Base-by-base conservation (phyloP, 2,797 vertebrate species). In the Ibycter americanus region DNA sequence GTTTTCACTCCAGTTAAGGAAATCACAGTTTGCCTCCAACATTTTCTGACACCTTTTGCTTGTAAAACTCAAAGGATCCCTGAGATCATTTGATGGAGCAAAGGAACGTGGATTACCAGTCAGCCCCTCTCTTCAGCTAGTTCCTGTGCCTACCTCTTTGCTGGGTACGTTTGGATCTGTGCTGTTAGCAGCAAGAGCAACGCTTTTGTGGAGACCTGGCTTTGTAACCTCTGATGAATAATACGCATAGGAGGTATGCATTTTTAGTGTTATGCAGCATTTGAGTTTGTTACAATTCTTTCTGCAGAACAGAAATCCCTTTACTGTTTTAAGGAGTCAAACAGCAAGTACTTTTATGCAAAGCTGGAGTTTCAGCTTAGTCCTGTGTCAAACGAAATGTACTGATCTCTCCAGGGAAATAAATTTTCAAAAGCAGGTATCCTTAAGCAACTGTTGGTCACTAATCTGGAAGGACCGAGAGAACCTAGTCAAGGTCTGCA, bases 201-300 rank as follows among this genome's bases (percentile, higher is more conserved):
- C 0, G 1, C 8, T 74, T 46, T 65, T 26, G 15, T n/a, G 52
- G 36, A 55, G 27, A 68, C 10, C 8, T 52, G 66, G 38, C 13
- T 87, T 73, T 51, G 4, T 12, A 55, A 34, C 34, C 14, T 29
- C 68, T 29, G 66, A 18, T 23, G 15, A 44, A 58, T 11, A 70
- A 32, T 9, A 36, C 6, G 6, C 22, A 44, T 27, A 49, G 0
- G 0, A 61, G 27, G n/a, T 6, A 32, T 9, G 18, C 7, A 4
- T 49, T 84, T 84, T 91, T 59, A 1, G 0, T 6, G 8, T 23
- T 20, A 42, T 2, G 8, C 4, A 59, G 40, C 26, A 13, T 46
- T 32, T 22, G 32, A 81, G 26, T 46, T 84, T 51, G 14, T 40
- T 68, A 44, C 10, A 47, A 7, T 76, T 76, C 22, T 25, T 82